Evolutionary conservation across 2,797 vertebrate species (phyloP).

Genomic region (Karalla daura): DNA sequence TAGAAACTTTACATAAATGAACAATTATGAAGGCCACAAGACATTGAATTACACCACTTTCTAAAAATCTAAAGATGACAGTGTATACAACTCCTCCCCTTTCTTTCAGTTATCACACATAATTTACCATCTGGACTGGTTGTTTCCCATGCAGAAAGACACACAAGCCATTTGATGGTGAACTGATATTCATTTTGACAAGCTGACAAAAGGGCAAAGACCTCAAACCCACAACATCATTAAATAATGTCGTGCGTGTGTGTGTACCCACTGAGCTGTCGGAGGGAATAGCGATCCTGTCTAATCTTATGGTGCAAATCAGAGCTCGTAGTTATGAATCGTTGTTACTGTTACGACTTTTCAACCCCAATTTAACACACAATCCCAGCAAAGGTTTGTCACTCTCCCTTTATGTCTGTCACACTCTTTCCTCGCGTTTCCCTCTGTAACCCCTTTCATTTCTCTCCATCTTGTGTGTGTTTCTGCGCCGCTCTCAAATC

Average conservation of each 20-base stretch:
- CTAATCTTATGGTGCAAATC: too few species aligned
- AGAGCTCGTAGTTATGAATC: slow-evolving; percentile 49
- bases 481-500: slow-evolving; percentile 62
- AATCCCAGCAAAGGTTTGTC: too few species aligned
- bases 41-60: too few species aligned
- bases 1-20: too few species aligned
- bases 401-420: slow-evolving; percentile 30
- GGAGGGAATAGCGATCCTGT: slow-evolving; percentile 33
- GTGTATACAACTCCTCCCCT: not conserved
- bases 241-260: slow-evolving; percentile 42
- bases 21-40: too few species aligned
- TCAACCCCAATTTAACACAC: slow-evolving; percentile 62
- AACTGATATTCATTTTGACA: slow-evolving; percentile 38
- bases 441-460: slow-evolving; percentile 34
- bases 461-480: slow-evolving; percentile 40
- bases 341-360: slow-evolving; percentile 39
- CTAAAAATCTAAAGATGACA: not conserved
- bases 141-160: slow-evolving; percentile 2
- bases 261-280: slow-evolving; percentile 40
- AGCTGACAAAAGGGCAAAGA: slow-evolving; percentile 42
- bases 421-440: slow-evolving; percentile 29
- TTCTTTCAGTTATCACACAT: too few species aligned
- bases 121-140: too few species aligned
- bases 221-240: slow-evolving; percentile 45
- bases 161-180: not conserved